Percentiles rank a stretch among this genome's conserved stretches.
phyloP scores from a whole-genome alignment of 2,113 vertebrate species.

The Anhinga anhinga region DNA sequence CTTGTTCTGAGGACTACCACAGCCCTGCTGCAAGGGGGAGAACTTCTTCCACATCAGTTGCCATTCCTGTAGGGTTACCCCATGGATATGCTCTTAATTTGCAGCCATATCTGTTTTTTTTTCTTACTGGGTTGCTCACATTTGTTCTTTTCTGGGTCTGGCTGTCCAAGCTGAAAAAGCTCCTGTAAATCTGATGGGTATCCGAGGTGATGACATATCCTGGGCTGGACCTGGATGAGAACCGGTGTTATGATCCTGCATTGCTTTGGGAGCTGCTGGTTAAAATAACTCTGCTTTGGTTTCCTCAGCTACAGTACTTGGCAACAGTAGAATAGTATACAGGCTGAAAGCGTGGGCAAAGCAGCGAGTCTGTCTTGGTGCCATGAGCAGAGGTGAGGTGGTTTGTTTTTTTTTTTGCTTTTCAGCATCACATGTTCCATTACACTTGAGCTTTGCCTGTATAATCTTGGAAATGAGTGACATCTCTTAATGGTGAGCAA shows the following conservation, averaged over 20 bases:
- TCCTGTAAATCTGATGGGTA: neutral
- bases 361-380: neutral
- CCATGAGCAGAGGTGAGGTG: neutral
- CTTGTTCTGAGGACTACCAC: neutral
- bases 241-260: neutral
- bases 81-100: neutral
- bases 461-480: neutral
- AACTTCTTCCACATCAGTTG: neutral
- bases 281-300: neutral
- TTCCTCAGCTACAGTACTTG: neutral
- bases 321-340: neutral
- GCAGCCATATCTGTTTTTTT: neutral
- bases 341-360: neutral
- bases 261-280: neutral
- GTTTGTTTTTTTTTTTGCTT: neutral
- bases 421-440: neutral
- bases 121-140: neutral
- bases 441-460: neutral
- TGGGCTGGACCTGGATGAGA: neutral
- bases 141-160: neutral
- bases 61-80: neutral
- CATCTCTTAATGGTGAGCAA: neutral
- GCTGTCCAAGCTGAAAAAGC: neutral
- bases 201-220: neutral
- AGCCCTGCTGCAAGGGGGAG: neutral